These are phyloP conservation scores for Solea solea DNA, from an alignment of 2,113 vertebrate species.

Conservation along the genomic window DNA sequence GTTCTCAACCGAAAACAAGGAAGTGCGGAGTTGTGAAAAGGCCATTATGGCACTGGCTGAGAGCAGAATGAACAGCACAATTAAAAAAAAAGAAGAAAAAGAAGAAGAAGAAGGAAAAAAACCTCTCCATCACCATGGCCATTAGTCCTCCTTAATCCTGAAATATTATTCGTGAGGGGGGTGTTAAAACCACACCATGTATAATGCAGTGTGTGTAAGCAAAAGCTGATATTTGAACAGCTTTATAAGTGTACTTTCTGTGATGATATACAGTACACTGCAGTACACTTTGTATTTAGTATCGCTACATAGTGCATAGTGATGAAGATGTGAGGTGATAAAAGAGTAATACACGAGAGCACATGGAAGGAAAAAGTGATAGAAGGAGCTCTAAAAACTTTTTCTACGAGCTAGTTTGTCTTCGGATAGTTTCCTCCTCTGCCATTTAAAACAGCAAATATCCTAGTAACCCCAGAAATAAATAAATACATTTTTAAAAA, in stretches of 20 bases:
- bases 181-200: constrained; percentile 36
- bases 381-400: constrained; percentile 2
- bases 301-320: background rate
- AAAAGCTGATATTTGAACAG: constrained; percentile 20
- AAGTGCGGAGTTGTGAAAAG: constrained; percentile 64
- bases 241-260: constrained; percentile 28
- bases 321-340: constrained; percentile 23
- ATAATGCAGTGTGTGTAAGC: constrained; percentile 24
- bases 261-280: constrained; percentile 5
- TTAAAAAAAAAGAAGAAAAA: constrained; percentile 43
- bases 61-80: constrained; percentile 50
- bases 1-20: constrained; percentile 46
- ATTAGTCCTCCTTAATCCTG: constrained; percentile 21
- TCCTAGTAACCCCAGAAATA: background rate
- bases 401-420: constrained; percentile 12
- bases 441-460: constrained; percentile 3
- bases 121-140: constrained; percentile 4
- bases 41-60: constrained; percentile 35
- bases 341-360: constrained; percentile 18
- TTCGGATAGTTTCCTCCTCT: constrained; percentile 6
- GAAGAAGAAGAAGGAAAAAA: background rate
- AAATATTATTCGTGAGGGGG: constrained; percentile 15
- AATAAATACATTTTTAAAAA: background rate
- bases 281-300: constrained; percentile 11
- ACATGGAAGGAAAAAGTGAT: constrained; percentile 15